These are phyloP conservation scores for Brachionus manjavacas DNA, from an alignment of 1,140 invertebrate species.

Conservation along the genomic window DNA sequence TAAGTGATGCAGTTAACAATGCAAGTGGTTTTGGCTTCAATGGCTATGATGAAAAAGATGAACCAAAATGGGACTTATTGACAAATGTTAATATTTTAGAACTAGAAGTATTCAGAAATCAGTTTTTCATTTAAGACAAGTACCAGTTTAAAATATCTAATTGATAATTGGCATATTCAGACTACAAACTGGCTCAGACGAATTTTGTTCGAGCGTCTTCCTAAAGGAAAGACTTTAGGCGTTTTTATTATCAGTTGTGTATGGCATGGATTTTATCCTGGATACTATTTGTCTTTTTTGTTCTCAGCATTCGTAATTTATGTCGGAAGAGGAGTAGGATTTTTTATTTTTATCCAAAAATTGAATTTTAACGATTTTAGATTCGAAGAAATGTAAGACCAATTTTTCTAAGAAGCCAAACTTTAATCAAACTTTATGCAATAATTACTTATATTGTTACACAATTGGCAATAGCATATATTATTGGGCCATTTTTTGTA, in stretches of 20 bases:
- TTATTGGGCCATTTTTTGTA: constrained; percentile 77
- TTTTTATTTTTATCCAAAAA: no score
- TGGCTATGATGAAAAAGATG: constrained; percentile 67
- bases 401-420: constrained; percentile 66
- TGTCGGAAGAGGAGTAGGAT: background rate
- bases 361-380: background rate
- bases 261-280: constrained; percentile 94
- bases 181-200: constrained; percentile 76
- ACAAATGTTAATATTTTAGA: constrained; percentile 80
- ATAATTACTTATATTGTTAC: constrained; percentile 69
- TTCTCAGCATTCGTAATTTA: constrained; percentile 67
- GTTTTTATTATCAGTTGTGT: constrained; percentile 83
- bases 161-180: constrained; percentile 79
- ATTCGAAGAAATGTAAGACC: constrained; percentile 69
- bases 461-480: constrained; percentile 73
- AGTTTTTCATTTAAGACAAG: constrained; percentile 63
- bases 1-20: constrained; percentile 81
- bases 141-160: constrained; percentile 60
- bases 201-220: constrained; percentile 76
- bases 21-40: constrained; percentile 84
- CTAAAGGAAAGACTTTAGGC: constrained; percentile 59
- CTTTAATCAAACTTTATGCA: constrained; percentile 70
- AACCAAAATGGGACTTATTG: constrained; percentile 74
- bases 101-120: background rate
- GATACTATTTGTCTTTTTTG: constrained; percentile 91